Evolutionary conservation across 1,140 invertebrate genomes (phyloP), one percentile per base, ranked within the genome.

Genomic region (Drosophila tsacasi): DNA sequence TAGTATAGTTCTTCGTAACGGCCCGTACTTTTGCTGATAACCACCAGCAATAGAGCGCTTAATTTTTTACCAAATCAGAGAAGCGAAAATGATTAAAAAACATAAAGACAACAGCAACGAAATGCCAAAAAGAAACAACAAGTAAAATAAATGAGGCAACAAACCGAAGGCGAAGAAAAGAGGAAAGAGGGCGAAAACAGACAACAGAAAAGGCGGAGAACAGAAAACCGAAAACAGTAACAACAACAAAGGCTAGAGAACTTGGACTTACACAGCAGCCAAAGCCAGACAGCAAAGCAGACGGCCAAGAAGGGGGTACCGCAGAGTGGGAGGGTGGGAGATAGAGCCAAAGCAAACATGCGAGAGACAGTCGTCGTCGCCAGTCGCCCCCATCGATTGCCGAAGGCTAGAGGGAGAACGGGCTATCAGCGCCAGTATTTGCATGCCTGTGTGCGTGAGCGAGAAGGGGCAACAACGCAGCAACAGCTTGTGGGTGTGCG

Each of bases 81-180:
- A 80, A 64, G 61, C 76, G 32, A 87, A 81, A 79, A 86, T 86
- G 63, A 87, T 85, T 86, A 71, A 71, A 85, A 85, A 81, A 77
- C 40, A 75, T 49, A 72, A 44, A 61, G 72, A 83, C 62, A 72
- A 84, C 39, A 15, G 55, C 77, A 74, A 71, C 35, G 73, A 75
- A 83, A 71, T 39, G 55, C 19, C 42, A 44, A 74, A 49, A 63
- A 80, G 54, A 72, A 74, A 72, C 61, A 61, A 80, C 55, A 75
- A 90, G 76, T 78, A 71, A 84, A 90, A 69, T 90, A 90, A 89
- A 87, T 89, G 80, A 87, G 84, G 69, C 83, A 80, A 76, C 64
- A 85, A 81, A 66, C 64, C 58, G 61, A 86, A 73, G 73, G 80
- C 82, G 59, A 64, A 84, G 46, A 46, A 83, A 47, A 52, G 57